Conservation (phyloP, 2,888 invertebrate genomes). For the Lepidochrysops patricia region DNA sequence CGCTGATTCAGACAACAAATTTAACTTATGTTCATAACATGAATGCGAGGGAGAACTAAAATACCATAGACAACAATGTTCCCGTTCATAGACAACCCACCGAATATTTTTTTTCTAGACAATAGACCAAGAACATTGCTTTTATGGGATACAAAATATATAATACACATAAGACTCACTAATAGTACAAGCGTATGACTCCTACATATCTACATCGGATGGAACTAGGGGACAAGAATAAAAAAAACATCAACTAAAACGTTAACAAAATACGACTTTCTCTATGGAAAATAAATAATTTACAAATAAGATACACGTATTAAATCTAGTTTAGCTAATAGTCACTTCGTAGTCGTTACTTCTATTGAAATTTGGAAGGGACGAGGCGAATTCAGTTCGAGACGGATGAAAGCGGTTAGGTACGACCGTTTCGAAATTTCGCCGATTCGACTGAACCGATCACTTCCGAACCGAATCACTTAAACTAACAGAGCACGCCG, state of each 20-base stretch:
- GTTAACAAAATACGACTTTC: constrained; percentile 74
- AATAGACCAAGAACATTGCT: constrained; percentile 50
- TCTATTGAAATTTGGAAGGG: constrained; percentile 48
- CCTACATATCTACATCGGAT: constrained; percentile 68
- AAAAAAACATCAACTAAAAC: constrained; percentile 72
- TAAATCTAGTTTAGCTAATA: constrained; percentile 62
- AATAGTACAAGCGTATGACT: constrained; percentile 73
- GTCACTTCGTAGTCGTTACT: constrained; percentile 63
- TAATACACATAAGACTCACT: constrained; percentile 69
- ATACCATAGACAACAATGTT: constrained; percentile 56
- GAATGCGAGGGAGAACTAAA: constrained; percentile 49
- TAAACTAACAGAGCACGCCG: constrained; percentile 60
- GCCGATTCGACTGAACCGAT: constrained; percentile 30
- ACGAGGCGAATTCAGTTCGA: constrained; percentile 36
- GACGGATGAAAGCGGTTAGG: background rate
- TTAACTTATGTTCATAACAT: constrained; percentile 34
- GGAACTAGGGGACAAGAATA: constrained; percentile 65
- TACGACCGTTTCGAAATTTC: background rate
- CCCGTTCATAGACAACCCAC: constrained; percentile 32
- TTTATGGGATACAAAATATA: constrained; percentile 54
- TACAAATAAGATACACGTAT: constrained; percentile 72
- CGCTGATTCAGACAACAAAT: constrained; percentile 23
- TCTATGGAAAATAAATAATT: constrained; percentile 73
- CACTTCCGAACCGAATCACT: constrained; percentile 38
- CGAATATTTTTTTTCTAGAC: constrained; percentile 21